Percentiles rank a stretch among this genome's conserved stretches.
Evolutionary conservation across 2,113 vertebrate genomes (phyloP).

Genomic region (Nerophis ophidion): DNA sequence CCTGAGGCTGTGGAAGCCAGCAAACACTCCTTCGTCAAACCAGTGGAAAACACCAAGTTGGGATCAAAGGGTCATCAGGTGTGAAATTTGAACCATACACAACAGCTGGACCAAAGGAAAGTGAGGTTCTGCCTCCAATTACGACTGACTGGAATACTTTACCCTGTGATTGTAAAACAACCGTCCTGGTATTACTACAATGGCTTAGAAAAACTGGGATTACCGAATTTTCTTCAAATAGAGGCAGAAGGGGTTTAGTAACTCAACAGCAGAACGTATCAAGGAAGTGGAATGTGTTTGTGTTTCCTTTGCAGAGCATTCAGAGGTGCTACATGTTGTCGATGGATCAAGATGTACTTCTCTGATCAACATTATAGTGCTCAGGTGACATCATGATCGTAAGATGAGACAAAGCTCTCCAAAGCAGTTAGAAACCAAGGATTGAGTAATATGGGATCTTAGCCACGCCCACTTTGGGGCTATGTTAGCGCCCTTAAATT

Average conservation of each 20-base stretch:
- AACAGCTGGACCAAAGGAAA: constrained; percentile 8
- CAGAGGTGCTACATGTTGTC: too few relatives aligned
- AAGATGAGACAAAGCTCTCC: too few relatives aligned
- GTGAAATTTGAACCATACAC: constrained; percentile 1
- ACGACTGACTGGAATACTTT: background rate
- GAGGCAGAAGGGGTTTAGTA: background rate
- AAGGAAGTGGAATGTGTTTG: background rate
- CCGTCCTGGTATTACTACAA: constrained; percentile 1
- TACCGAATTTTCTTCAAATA: background rate
- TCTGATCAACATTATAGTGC: too few relatives aligned
- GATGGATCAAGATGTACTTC: too few relatives aligned
- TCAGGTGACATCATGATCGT: too few relatives aligned
- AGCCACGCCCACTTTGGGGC: too few relatives aligned
- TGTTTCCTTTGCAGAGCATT: too few relatives aligned
- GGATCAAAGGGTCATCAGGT: constrained; percentile 3
- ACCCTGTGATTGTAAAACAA: constrained; percentile 21
- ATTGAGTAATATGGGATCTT: too few relatives aligned
- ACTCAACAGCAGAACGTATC: background rate
- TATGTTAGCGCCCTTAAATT: too few relatives aligned
- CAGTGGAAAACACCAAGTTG: constrained; percentile 7
- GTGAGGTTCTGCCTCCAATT: constrained; percentile 1
- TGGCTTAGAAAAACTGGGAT: constrained; percentile 1
- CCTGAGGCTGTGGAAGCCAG: constrained; percentile 7
- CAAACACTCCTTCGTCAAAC: constrained; percentile 17
- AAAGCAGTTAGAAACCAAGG: too few relatives aligned